phyloP scores from a whole-genome alignment of 1,140 invertebrate genomes.

The Nephila pilipes region DNA sequence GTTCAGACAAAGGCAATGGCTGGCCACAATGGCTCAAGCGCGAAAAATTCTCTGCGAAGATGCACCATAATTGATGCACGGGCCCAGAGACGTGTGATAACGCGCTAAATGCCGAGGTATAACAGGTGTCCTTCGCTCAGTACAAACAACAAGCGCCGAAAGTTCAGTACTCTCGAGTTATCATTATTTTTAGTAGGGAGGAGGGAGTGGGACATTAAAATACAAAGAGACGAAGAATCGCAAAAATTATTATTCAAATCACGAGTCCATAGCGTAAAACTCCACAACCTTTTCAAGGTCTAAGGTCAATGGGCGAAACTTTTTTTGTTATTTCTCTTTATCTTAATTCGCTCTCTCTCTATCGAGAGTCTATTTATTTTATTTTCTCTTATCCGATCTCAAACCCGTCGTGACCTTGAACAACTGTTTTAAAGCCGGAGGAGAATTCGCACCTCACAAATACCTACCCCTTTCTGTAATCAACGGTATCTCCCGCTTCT shows the following conservation, averaged over 20 bases:
- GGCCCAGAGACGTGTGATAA: neutral
- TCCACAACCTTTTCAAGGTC: constrained; percentile 51
- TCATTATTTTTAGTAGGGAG: neutral
- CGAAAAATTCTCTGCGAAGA: neutral
- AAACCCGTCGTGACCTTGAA: constrained; percentile 55
- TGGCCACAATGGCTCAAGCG: neutral
- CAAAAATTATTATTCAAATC: constrained; percentile 37
- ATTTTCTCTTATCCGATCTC: constrained; percentile 47
- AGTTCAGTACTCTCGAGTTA: constrained; percentile 20
- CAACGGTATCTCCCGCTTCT: constrained; percentile 41
- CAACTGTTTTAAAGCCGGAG: constrained; percentile 28
- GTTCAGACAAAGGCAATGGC: neutral
- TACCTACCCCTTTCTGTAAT: constrained; percentile 48
- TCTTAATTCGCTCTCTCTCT: constrained; percentile 25
- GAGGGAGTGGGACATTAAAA: constrained; percentile 12
- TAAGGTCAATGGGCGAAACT: constrained; percentile 55
- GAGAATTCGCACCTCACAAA: constrained; percentile 38
- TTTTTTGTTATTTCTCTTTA: constrained; percentile 16
- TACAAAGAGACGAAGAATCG: constrained; percentile 15
- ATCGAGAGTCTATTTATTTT: constrained; percentile 34
- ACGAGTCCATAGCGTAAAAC: constrained; percentile 48
- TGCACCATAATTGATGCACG: constrained; percentile 3
- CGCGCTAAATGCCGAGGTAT: neutral
- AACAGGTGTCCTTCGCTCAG: constrained; percentile 51
- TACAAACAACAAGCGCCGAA: constrained; percentile 21